phyloP scores from a whole-genome alignment of 2,888 invertebrate genomes.

The Terebella lapidaria region DNA sequence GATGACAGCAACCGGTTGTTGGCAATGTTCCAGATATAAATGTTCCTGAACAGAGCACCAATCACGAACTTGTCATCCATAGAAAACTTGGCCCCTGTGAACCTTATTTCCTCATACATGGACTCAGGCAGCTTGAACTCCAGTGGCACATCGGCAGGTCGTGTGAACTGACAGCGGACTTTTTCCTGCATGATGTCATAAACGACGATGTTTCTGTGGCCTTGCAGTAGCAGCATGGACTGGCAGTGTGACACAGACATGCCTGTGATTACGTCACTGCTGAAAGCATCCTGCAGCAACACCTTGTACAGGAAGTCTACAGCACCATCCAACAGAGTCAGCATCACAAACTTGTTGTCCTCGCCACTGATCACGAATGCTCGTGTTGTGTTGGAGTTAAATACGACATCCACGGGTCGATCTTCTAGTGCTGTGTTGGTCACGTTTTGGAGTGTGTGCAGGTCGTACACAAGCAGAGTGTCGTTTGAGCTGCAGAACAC shows the following conservation, averaged over 20 bases:
- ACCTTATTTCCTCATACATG: conserved; percentile 30
- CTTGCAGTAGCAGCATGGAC: conserved; percentile 18
- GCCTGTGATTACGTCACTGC: conserved; percentile 21
- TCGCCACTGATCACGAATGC: conserved; percentile 36
- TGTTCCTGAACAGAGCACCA: conserved; percentile 45
- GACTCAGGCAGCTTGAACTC: conserved; percentile 48
- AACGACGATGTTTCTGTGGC: conserved; percentile 31
- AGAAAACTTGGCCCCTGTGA: conserved; percentile 43
- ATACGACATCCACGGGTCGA: conserved; percentile 33
- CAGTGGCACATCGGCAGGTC: conserved; percentile 40
- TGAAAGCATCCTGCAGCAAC: conserved; percentile 29
- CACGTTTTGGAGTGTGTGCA: conserved; percentile 36
- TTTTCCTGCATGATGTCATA: conserved; percentile 38
- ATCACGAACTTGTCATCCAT: conserved; percentile 42
- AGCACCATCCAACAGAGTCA: conserved; percentile 37
- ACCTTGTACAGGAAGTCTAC: conserved; percentile 44
- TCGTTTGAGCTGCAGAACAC: conserved; percentile 44
- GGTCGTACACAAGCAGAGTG: conserved; percentile 37
- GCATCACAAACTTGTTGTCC: conserved; percentile 36
- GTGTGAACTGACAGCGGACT: conserved; percentile 32
- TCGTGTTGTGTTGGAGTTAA: conserved; percentile 35
- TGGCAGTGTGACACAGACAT: conserved; percentile 20
- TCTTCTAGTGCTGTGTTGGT: conserved; percentile 32
- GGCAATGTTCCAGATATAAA: conserved; percentile 45
- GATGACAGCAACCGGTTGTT: conserved; percentile 26